A percentile compares a stretch with the other conserved stretches of the same genome.
These are phyloP conservation scores for Circaetus cinerascens DNA, from an alignment of 2,113 vertebrate genomes.

Conservation along the genomic window DNA sequence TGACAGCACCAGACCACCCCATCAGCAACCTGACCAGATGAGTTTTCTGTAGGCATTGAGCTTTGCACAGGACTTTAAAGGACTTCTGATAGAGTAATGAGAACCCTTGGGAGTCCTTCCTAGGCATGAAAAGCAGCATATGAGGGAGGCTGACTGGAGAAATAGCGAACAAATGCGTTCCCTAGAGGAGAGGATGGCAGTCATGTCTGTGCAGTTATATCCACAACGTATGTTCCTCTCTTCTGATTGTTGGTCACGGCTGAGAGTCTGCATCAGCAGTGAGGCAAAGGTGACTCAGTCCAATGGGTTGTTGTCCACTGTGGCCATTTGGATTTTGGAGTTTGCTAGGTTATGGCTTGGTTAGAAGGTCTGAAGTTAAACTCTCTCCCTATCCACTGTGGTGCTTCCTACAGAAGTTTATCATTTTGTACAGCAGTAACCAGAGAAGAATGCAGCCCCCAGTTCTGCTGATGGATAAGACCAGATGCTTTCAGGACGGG, in stretches of 20 bases:
- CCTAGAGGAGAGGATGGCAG: neutral
- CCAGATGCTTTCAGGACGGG: neutral
- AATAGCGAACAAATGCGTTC: neutral
- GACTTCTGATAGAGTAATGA: neutral
- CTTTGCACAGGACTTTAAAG: neutral
- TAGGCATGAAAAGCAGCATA: neutral
- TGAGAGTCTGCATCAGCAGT: neutral
- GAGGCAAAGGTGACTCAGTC: neutral
- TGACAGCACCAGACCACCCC: neutral
- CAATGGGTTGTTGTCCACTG: neutral
- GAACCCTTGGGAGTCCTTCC: neutral
- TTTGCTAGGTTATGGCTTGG: neutral
- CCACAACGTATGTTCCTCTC: fast-evolving
- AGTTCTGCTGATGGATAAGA: neutral
- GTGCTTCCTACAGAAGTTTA: neutral
- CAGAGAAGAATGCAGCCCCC: neutral
- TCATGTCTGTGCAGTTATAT: neutral
- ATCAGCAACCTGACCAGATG: neutral
- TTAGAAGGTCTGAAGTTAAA: neutral
- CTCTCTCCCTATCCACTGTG: neutral
- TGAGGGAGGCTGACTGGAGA: neutral
- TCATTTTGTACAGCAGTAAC: neutral
- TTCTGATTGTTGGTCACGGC: neutral
- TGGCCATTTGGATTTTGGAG: neutral
- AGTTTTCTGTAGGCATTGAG: neutral